Conservation (phyloP, 2,888 invertebrate genomes). For the Synergus laeviventris region DNA sequence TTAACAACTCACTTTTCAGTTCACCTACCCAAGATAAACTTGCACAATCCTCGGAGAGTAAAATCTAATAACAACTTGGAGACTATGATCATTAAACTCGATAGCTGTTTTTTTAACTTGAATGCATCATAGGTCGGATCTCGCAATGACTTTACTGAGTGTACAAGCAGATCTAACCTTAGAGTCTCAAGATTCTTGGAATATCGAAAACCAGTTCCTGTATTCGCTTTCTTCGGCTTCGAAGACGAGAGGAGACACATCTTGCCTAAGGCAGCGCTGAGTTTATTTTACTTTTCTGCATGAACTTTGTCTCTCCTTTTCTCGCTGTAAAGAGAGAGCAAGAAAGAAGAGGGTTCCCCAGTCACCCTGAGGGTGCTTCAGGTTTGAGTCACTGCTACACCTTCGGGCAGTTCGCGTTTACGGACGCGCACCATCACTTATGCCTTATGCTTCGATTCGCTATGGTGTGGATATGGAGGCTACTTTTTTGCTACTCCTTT, state of each 20-base stretch:
- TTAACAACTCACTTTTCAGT: not conserved
- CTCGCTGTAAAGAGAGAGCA: conserved; percentile 17
- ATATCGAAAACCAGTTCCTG: conserved; percentile 61
- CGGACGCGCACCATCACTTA: conserved; percentile 45
- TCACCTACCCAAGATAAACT: not conserved
- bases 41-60: not conserved
- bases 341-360: conserved; percentile 60
- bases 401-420: conserved; percentile 43
- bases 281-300: conserved; percentile 39
- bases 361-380: conserved; percentile 62
- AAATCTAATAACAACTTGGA: not conserved
- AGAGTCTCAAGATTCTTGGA: conserved; percentile 51
- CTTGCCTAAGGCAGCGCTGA: conserved; percentile 48
- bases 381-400: conserved; percentile 59
- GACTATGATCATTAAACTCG: not conserved
- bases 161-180: conserved; percentile 27
- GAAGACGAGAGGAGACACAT: conserved; percentile 53
- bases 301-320: conserved; percentile 34
- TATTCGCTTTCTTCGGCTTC: conserved; percentile 59
- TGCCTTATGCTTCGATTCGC: conserved; percentile 38
- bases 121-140: not conserved
- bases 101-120: not conserved
- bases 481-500: conserved; percentile 37
- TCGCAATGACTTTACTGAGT: conserved; percentile 19
- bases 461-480: conserved; percentile 4